A percentile compares a stretch with the other conserved stretches of the same genome.
Evolutionary conservation across 2,113 vertebrate species (phyloP).

Genomic region (Aldabrachelys gigantea): DNA sequence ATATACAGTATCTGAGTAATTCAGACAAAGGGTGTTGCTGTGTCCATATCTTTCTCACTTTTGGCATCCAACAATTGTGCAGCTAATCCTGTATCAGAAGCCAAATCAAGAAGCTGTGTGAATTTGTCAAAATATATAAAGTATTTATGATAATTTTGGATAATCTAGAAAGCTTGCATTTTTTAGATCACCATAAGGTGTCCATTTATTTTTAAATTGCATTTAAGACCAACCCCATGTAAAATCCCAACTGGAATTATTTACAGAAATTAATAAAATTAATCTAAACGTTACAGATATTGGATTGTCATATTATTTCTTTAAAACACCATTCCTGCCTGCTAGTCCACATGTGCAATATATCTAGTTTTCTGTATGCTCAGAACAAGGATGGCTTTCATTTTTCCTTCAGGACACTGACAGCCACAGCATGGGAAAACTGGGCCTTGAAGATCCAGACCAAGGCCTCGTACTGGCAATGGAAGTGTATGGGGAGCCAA

Average conservation of each 20-base stretch:
- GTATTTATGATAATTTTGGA: conserved; percentile 20
- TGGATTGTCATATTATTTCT: neutral
- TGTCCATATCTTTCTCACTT: neutral
- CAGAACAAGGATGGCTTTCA: neutral
- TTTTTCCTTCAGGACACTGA: neutral
- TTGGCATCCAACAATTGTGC: neutral
- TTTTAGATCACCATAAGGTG: neutral
- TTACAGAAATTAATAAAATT: neutral
- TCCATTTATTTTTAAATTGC: neutral
- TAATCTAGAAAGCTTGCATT: neutral
- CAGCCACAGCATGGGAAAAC: neutral
- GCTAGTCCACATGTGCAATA: accelerated
- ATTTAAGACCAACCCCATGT: neutral
- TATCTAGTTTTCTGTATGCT: neutral
- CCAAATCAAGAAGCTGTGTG: conserved; percentile 9
- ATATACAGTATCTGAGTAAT: neutral
- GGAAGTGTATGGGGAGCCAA: too few relatives aligned
- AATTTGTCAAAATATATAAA: neutral
- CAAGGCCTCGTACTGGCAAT: neutral
- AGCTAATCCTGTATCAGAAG: neutral
- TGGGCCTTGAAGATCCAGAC: accelerated
- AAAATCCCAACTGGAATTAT: neutral
- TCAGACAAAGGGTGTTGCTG: neutral
- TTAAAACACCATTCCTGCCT: neutral
- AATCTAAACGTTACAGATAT: neutral